A percentile compares a stretch with the other conserved stretches of the same genome.
Conservation (phyloP, 2,888 invertebrate species). For the Ornithoptera alexandrae region DNA sequence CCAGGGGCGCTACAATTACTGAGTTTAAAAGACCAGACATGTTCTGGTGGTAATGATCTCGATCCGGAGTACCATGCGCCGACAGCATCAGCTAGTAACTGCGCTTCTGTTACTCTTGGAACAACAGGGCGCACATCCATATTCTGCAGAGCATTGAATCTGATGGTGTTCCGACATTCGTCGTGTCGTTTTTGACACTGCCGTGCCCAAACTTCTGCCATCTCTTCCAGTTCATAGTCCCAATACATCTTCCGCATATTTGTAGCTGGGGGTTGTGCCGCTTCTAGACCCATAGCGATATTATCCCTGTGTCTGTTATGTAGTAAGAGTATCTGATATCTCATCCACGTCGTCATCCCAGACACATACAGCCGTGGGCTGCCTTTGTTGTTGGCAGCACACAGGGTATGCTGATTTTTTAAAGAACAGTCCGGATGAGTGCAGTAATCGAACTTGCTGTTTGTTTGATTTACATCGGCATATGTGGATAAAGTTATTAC, state of each 20-base stretch:
- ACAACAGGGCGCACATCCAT: constrained; percentile 70
- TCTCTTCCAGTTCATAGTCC: constrained; percentile 71
- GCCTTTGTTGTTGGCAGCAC: constrained; percentile 55
- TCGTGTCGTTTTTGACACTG: constrained; percentile 75
- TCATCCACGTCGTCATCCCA: constrained; percentile 73
- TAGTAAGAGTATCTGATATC: constrained; percentile 63
- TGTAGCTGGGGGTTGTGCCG: constrained; percentile 70
- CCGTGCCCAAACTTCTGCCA: constrained; percentile 73
- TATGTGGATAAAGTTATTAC: constrained; percentile 43
- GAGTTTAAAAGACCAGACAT: constrained; percentile 62
- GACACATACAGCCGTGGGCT: constrained; percentile 65
- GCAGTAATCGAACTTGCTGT: constrained; percentile 50
- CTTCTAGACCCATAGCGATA: constrained; percentile 70
- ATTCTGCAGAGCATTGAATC: constrained; percentile 70
- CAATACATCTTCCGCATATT: constrained; percentile 78
- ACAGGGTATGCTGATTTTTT: constrained; percentile 68
- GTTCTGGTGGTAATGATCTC: constrained; percentile 57
- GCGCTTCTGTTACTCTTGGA: constrained; percentile 65
- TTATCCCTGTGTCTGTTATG: constrained; percentile 73
- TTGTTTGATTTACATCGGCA: constrained; percentile 34
- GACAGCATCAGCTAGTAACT: constrained; percentile 67
- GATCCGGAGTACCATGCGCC: constrained; percentile 73
- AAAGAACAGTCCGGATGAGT: constrained; percentile 68
- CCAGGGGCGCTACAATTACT: constrained; percentile 66
- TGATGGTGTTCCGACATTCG: constrained; percentile 68